Evolutionary conservation across 2,888 invertebrate species (phyloP).

Genomic region (Nasonia oneida): DNA sequence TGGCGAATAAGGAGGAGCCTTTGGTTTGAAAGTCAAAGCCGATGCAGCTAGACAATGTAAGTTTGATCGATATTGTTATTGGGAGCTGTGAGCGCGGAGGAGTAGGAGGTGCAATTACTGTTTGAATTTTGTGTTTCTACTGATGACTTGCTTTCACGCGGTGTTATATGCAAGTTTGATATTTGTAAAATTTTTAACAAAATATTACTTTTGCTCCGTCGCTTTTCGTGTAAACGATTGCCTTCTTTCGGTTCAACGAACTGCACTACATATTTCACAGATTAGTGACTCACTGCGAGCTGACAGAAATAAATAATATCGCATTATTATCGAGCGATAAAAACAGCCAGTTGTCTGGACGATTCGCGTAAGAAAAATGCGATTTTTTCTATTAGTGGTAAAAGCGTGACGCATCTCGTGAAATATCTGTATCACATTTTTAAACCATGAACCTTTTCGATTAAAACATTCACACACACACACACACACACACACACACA

Average conservation of each 20-base stretch:
- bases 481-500: too few relatives aligned
- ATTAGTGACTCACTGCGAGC: neutral
- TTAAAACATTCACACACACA: too few relatives aligned
- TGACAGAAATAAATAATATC: slow-evolving; percentile 8
- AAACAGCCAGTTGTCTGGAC: neutral
- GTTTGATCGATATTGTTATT: slow-evolving; percentile 51
- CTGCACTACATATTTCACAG: neutral
- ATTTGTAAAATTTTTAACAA: neutral
- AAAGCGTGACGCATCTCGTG: too few relatives aligned
- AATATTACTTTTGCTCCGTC: too few relatives aligned
- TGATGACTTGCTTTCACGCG: neutral
- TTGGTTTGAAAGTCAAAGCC: neutral
- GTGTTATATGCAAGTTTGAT: neutral
- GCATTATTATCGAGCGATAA: neutral
- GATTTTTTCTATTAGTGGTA: too few relatives aligned
- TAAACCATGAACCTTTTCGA: too few relatives aligned
- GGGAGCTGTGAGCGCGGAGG: neutral
- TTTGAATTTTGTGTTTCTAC: neutral
- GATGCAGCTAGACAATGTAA: slow-evolving; percentile 9
- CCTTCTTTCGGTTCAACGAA: neutral
- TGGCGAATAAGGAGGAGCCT: neutral
- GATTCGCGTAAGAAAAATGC: too few relatives aligned
- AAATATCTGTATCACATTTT: too few relatives aligned
- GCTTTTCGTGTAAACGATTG: neutral
- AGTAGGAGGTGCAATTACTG: neutral